Evolutionary conservation across 2,113 vertebrate species (phyloP), one percentile per base, ranked within the genome.

Genomic region (Xiphophorus maculatus): DNA sequence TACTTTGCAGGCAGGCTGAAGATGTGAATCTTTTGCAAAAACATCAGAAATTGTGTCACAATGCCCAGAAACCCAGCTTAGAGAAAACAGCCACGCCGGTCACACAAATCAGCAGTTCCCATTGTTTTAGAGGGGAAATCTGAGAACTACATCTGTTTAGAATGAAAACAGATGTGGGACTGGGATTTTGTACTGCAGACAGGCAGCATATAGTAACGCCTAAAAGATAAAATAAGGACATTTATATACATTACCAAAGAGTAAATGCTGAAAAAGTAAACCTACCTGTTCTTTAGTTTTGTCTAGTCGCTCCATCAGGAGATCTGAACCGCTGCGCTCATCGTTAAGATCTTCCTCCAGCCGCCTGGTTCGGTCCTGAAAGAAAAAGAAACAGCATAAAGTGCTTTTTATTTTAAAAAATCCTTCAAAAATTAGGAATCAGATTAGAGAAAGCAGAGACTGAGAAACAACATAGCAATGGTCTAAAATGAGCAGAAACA

Each of bases 281-380:
- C 90, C 63, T 79, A 89, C 94, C 93, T 95, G 93, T 33, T 92
- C 96, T 92, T 96, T 95, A 94, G 95, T 95, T 88, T 95, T 94
- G 76, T 93, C 88, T 70, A 99, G 93, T 84, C 96, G 94, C 63
- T 97, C 96, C 19, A 96, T 96, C 78, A 99, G 86, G 67, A 95
- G 89, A 88, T 98, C 97, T 0, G 95, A 95, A 69, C 95, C 96
- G 88, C 84, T 92, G 83, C 94, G 95, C 88, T 99, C 97, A 83
- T 99, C 97, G 61, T 93, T 94, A 51, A 99, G 94, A 74, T 97
- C 96, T 64, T 96, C 89, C 84, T 96, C 95, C 54, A 99, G 87
- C 32, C 96, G 95, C 77, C 91, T 87, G 69, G 97, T 81, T 40
- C 96, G 96, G 54, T 95, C 95, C 97, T 99, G 80, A 68, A 81